A percentile compares a stretch with the other conserved stretches of the same genome.
phyloP scores from a whole-genome alignment of 92 coral and sea anemone genomes.

The Porites cylindrica region DNA sequence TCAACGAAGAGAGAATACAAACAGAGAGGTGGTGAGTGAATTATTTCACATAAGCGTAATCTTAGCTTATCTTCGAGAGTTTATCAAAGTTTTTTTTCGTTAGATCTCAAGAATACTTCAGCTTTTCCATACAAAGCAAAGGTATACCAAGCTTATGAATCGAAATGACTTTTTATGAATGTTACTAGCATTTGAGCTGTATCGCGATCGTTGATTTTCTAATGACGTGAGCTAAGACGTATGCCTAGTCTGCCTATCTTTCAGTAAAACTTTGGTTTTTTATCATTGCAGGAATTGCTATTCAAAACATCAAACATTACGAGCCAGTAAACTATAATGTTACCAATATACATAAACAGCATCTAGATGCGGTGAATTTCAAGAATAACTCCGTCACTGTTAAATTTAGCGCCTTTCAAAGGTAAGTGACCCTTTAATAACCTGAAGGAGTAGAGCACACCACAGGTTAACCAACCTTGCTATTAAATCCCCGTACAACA shows the following conservation, averaged over 20 bases:
- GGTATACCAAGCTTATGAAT: background rate
- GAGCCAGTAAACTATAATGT: constrained; percentile 66
- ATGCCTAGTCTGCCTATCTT: background rate
- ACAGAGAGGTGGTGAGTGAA: background rate
- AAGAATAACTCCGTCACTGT: constrained; percentile 32
- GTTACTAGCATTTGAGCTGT: no score
- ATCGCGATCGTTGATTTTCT: background rate
- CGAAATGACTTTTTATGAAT: background rate
- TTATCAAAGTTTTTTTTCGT: no score
- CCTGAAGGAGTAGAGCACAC: no score
- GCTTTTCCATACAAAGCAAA: background rate
- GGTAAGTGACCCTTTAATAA: constrained; percentile 30
- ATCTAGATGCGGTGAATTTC: constrained; percentile 33
- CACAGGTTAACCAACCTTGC: no score
- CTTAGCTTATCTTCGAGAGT: no score
- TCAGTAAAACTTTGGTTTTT: background rate
- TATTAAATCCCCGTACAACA: no score
- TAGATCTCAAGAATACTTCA: no score
- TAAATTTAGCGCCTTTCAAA: constrained; percentile 64
- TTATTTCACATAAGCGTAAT: background rate
- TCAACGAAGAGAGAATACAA: background rate
- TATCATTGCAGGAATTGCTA: constrained; percentile 1
- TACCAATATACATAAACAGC: constrained; percentile 58
- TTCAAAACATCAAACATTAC: constrained; percentile 50
- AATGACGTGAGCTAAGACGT: background rate